Evolutionary conservation across 2,888 invertebrate species (phyloP).

Genomic region (Pteria penguin): DNA sequence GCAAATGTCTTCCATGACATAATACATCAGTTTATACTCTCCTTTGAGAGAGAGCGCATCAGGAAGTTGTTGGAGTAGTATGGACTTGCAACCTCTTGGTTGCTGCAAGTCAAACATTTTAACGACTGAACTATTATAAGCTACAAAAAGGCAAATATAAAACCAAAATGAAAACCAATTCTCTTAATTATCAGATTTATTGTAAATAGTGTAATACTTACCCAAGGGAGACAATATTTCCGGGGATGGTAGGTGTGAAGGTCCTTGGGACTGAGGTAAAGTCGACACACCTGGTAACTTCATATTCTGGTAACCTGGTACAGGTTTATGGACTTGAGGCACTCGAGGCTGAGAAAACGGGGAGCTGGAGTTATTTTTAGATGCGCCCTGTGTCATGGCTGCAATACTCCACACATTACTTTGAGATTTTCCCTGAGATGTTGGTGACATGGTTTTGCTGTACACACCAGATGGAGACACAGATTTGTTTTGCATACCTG

Average conservation of each 20-base stretch:
- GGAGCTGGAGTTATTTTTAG: neutral
- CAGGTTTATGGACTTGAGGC: conserved; percentile 35
- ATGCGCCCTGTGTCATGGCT: conserved; percentile 20
- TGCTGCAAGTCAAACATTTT: too few relatives aligned
- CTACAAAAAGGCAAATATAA: too few relatives aligned
- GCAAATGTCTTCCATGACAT: too few relatives aligned
- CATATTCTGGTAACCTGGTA: conserved; percentile 44
- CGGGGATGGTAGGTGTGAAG: conserved; percentile 4
- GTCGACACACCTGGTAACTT: conserved; percentile 8
- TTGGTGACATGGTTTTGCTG: neutral
- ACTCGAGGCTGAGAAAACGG: neutral
- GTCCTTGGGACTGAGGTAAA: conserved; percentile 9
- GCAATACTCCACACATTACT: conserved; percentile 34
- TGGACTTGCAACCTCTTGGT: too few relatives aligned
- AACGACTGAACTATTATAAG: too few relatives aligned
- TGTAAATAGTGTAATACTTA: too few relatives aligned
- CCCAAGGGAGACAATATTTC: neutral
- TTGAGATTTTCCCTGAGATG: neutral
- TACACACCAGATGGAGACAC: conserved; percentile 19
- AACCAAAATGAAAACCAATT: too few relatives aligned
- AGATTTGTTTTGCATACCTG: conserved; percentile 12
- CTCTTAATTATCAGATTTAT: too few relatives aligned
- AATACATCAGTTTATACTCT: too few relatives aligned
- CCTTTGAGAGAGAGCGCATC: too few relatives aligned
- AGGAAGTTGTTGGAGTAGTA: too few relatives aligned